These are phyloP conservation scores for Anodontia alba DNA, from an alignment of 2,888 invertebrate genomes.

Conservation along the genomic window DNA sequence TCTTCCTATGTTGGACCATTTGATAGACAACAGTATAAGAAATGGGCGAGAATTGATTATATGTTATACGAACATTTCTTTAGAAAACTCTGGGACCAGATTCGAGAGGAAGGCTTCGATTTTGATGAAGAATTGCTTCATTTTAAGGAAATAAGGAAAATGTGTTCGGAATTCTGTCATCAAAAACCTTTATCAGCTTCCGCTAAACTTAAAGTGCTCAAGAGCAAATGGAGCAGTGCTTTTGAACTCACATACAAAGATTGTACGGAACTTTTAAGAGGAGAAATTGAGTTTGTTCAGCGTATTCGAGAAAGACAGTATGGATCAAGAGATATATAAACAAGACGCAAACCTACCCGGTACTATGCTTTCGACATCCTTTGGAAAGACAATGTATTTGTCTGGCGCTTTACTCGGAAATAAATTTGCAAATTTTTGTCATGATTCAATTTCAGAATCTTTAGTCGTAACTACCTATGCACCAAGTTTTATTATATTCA, in stretches of 20 bases:
- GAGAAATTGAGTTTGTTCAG: conserved; percentile 59
- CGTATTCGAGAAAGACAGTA: conserved; percentile 58
- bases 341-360: no score
- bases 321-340: conserved; percentile 50
- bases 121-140: conserved; percentile 62
- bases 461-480: no score
- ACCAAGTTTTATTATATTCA: no score
- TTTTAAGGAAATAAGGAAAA: conserved; percentile 56
- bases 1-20: conserved; percentile 50
- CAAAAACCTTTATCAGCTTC: conserved; percentile 27
- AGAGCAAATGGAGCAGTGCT: conserved; percentile 51
- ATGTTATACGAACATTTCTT: conserved; percentile 60
- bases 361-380: no score
- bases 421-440: no score
- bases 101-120: conserved; percentile 53
- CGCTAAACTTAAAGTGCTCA: conserved; percentile 36
- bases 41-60: conserved; percentile 58
- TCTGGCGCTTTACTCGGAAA: no score
- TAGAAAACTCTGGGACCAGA: conserved; percentile 47
- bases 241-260: conserved; percentile 50
- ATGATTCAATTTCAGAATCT: no score
- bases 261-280: conserved; percentile 46
- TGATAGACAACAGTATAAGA: conserved; percentile 56
- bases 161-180: conserved; percentile 54
- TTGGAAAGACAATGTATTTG: no score